These are phyloP conservation scores for Dendronephthya gigantea DNA, from an alignment of 64 coral and sea anemone species.

Conservation along the genomic window DNA sequence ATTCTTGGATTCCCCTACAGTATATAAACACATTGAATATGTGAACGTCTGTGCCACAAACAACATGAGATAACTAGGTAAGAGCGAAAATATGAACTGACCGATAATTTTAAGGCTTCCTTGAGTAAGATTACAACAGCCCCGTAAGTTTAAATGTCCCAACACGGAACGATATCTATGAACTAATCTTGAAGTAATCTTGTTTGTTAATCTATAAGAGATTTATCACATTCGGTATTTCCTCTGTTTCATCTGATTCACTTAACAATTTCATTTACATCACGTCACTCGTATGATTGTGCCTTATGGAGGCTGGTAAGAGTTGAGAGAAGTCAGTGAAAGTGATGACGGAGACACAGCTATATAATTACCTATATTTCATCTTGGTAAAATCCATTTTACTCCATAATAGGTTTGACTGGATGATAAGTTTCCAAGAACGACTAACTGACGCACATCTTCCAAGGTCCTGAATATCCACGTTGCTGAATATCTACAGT, in stretches of 20 bases:
- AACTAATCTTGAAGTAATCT: constrained; percentile 55
- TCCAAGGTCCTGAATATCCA: constrained; percentile 79
- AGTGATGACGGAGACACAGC: too few species aligned
- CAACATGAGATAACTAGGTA: not conserved
- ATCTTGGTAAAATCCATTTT: constrained; percentile 85
- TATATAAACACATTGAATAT: not conserved
- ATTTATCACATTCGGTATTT: not conserved
- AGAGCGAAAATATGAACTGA: constrained; percentile 12
- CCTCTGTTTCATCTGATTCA: too few species aligned
- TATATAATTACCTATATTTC: constrained; percentile 70
- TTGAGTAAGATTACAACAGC: constrained; percentile 60
- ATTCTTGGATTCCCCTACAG: constrained; percentile 72
- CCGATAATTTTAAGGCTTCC: constrained; percentile 67
- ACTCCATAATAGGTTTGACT: constrained; percentile 87
- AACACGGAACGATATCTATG: constrained; percentile 80
- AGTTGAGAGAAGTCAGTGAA: too few species aligned
- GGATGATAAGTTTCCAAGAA: constrained; percentile 82
- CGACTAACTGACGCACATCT: constrained; percentile 74
- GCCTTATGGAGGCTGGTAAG: too few species aligned
- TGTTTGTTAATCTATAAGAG: constrained; percentile 59
- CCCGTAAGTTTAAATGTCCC: constrained; percentile 72
- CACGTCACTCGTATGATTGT: too few species aligned
- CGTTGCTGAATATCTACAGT: constrained; percentile 75
- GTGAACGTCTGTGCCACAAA: not conserved
- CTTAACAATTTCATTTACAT: too few species aligned